Evolutionary conservation across 1,140 invertebrate species (phyloP), one percentile per base, ranked within the genome.

Genomic region (Sycophila sp.): DNA sequence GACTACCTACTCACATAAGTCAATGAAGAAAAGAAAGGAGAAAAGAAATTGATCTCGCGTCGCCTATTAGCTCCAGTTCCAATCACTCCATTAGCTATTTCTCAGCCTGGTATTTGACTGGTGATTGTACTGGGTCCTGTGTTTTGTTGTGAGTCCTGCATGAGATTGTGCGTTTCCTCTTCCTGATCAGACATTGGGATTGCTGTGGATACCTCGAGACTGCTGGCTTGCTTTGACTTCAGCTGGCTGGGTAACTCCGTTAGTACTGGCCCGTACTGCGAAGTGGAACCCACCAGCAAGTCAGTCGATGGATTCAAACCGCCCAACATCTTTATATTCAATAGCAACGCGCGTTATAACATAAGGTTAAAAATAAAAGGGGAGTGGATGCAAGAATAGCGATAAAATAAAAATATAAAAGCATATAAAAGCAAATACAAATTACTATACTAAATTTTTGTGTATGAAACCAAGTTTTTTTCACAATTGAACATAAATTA

Each of bases 241-340:
- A 82, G 45, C 69, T 85, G 83, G 49, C 81, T 83, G 38, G 85
- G 85, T 68, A 85, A 72, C 78, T 86, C 85, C 24, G 85, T 86
- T 55, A 86, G 84, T 83, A 86, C 84, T 68, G 85, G 85, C 78
- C 85, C 85, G 83, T 85, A 86, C 85, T 85, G 85, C 84, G 83
- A 85, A 86, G 85, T 82, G 81, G 85, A 86, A 85, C 85, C 85
- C 85, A 85, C 85, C 84, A 86, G 85, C 83, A 86, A 85, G 83
- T 85, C 85, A 86, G 85, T 85, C 51, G 85, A 86, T 82, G 85
- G 84, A 79, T 86, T 86, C 84, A 86, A 85, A 84, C 84, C 85
- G 84, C 85, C 84, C 84, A 86, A 86, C 85, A 86, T 86, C 85
- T 86, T 86, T 84, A 67, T 67, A 62, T 78, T 73, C 82, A 81